Percentiles rank a stretch among this genome's conserved stretches.
Evolutionary conservation across 2,888 invertebrate species (phyloP).

Genomic region (Monoplex corrugatus): DNA sequence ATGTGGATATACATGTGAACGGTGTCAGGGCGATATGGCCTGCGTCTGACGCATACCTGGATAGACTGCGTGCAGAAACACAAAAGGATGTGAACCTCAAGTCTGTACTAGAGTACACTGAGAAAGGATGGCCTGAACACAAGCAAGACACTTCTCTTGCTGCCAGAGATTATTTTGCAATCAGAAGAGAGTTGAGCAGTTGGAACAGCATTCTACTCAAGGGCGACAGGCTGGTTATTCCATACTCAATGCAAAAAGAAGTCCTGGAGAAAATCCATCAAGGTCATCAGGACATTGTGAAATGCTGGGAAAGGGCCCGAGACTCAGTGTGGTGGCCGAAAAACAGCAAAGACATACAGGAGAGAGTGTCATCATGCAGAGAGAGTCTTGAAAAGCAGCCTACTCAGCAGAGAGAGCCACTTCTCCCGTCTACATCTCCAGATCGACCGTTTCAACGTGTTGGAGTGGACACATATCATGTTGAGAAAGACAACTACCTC

Average conservation of each 20-base stretch:
- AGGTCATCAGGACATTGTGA: conserved; percentile 59
- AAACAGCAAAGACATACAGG: conserved; percentile 52
- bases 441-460: conserved; percentile 58
- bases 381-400: conserved; percentile 51
- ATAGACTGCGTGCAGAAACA: neutral
- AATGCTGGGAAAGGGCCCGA: conserved; percentile 54
- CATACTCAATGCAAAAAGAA: conserved; percentile 32
- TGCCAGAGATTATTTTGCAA: neutral
- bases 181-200: neutral
- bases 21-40: neutral
- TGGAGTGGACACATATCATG: conserved; percentile 56
- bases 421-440: conserved; percentile 55
- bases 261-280: conserved; percentile 57
- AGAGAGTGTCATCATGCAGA: conserved; percentile 44
- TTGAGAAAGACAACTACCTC: neutral
- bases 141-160: neutral
- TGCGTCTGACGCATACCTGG: neutral
- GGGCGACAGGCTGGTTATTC: neutral
- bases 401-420: conserved; percentile 54
- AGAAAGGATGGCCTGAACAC: neutral
- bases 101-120: neutral
- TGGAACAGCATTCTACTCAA: neutral
- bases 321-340: conserved; percentile 60
- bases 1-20: neutral
- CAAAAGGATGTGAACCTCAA: conserved; percentile 8